Evolutionary conservation across 1,140 invertebrate genomes (phyloP).

Genomic region (Drosophila eugracilis): DNA sequence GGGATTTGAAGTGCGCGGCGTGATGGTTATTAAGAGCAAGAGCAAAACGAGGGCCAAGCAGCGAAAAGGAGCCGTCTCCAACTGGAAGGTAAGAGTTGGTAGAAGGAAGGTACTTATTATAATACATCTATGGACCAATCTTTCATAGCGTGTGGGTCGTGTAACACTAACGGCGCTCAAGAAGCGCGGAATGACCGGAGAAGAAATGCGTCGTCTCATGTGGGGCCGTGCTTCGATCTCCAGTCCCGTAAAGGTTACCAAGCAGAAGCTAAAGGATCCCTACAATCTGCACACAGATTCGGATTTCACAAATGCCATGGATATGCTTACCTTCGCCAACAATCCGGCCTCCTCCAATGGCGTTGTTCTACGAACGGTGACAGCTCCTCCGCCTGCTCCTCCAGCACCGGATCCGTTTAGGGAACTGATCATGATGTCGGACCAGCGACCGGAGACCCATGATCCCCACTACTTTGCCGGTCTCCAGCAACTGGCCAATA

Average conservation of each 20-base stretch:
- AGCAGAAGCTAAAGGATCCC: constrained; percentile 85
- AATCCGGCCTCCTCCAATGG: constrained; percentile 81
- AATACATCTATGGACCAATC: neutral
- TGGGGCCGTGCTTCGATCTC: constrained; percentile 94
- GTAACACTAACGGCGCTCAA: constrained; percentile 93
- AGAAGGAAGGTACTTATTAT: neutral
- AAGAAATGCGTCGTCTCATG: constrained; percentile 93
- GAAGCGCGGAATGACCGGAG: constrained; percentile 93
- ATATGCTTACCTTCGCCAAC: constrained; percentile 92
- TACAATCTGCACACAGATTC: constrained; percentile 73
- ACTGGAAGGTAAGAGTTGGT: constrained; percentile 94
- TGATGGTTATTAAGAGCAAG: constrained; percentile 99
- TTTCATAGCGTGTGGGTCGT: constrained; percentile 91
- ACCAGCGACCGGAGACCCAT: constrained; percentile 82
- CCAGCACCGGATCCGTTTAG: constrained; percentile 85
- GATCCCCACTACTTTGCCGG: constrained; percentile 84
- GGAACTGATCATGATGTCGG: constrained; percentile 86
- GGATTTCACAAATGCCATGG: constrained; percentile 90
- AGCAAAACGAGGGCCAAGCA: constrained; percentile 98
- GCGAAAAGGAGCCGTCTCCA: constrained; percentile 96
- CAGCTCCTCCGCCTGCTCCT: constrained; percentile 13
- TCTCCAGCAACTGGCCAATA: constrained; percentile 85
- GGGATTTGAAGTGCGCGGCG: constrained; percentile 93
- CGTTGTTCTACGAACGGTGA: constrained; percentile 40
- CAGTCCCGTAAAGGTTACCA: constrained; percentile 90